Evolutionary conservation across 2,113 vertebrate species (phyloP), one percentile per base, ranked within the genome.

Genomic region (Pollachius pollachius): DNA sequence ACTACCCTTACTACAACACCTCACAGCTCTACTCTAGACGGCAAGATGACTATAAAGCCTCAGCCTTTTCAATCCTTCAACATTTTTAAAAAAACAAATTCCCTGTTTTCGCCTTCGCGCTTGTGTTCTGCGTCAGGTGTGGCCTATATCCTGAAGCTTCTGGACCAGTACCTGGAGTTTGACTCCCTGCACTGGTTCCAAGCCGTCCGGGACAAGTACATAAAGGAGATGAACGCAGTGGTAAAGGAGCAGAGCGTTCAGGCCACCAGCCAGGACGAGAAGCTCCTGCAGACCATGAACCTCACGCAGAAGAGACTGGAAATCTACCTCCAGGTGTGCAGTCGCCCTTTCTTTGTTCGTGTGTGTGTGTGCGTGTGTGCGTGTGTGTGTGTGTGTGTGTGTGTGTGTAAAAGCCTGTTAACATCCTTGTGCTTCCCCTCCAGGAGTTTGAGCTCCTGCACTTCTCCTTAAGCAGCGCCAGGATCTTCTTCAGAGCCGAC

Each of bases 151-250:
- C 89, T 99, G 72, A 99, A 99, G 90, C 95, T 99, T 79, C 90
- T 99, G 91, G 95, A 99, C 89, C 97, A 99, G 84, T 99, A 99
- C 73, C 94, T 95, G 89, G 97, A 99, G 88, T 99, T 99, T 82
- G 97, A 99, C 84, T 98, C 97, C 0, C 92, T 99, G 80, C 97
- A 99, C 89, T 99, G 97, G 97, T 99, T 99, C 89, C 97, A 99
- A 85, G 95, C 97, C 3, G 96, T 97, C 62, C 88, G 96, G 86
- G 97, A 99, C 65, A 99, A 99, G 81, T 99, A 98, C 59, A 67
- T 94, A 87, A 96, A 94, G 77, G 97, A 99, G 84, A 96, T 97
- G 83, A 95, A 90, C 13, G 95, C 95, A 0, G 94, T 99, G 82
- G 92, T 94, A 72, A 98, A 98, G 81, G 97, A 99, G 81, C 97